phyloP scores from a whole-genome alignment of 2,113 vertebrate species.

The Octodon degus region DNA sequence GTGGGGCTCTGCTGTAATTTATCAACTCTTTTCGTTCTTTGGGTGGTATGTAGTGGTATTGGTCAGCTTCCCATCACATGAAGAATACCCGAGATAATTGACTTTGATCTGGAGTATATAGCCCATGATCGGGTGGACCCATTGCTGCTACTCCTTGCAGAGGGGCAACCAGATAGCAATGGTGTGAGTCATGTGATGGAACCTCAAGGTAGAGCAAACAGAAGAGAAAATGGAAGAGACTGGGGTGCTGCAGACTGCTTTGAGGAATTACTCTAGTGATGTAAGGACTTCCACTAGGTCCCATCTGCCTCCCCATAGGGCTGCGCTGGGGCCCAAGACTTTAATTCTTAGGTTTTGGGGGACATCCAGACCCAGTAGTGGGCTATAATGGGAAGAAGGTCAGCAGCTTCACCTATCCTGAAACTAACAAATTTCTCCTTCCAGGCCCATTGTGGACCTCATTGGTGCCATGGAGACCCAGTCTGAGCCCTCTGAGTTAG shows the following conservation, averaged over 20 bases:
- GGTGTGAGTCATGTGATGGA: background rate
- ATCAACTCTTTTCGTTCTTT: background rate
- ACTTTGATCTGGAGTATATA: background rate
- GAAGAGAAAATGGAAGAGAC: background rate
- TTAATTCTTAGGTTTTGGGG: background rate
- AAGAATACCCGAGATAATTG: background rate
- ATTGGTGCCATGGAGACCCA: slow-evolving; percentile 95
- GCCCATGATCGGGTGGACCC: background rate
- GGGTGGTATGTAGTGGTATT: too few relatives aligned
- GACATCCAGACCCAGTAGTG: background rate
- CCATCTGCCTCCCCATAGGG: background rate
- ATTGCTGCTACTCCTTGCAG: background rate
- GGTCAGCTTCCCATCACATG: background rate
- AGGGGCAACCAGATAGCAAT: background rate
- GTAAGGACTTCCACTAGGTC: background rate
- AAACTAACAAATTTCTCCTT: background rate
- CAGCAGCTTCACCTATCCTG: background rate
- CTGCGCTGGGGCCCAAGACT: background rate
- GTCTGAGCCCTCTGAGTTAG: slow-evolving; percentile 95
- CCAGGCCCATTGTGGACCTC: slow-evolving; percentile 95
- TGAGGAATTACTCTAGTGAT: background rate
- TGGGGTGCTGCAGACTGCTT: background rate
- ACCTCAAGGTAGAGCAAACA: background rate
- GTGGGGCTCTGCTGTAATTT: background rate
- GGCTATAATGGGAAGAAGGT: background rate